Conservation (phyloP, 2,113 vertebrate species). For the Pao palembangensis region DNA sequence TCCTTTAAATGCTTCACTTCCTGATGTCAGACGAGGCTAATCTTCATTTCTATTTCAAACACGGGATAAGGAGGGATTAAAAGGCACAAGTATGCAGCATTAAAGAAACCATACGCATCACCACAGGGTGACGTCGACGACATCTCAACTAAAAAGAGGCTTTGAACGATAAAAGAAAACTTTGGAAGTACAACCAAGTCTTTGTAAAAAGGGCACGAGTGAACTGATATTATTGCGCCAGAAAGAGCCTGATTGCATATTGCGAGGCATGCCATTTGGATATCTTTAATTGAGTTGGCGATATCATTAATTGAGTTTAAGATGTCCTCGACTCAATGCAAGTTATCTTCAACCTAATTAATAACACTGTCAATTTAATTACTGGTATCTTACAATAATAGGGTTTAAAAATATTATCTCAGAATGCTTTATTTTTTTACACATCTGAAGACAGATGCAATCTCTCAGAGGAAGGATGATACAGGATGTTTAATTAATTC, state of each 20-base stretch:
- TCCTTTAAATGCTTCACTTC: constrained; percentile 34
- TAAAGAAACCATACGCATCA: constrained; percentile 54
- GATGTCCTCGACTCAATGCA: constrained; percentile 78
- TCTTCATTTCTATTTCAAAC: constrained; percentile 62
- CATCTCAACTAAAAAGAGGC: constrained; percentile 43
- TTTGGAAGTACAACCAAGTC: constrained; percentile 64
- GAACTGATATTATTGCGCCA: constrained; percentile 66
- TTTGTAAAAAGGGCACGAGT: constrained; percentile 62
- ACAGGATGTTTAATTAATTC: constrained; percentile 76
- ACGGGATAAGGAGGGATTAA: constrained; percentile 65
- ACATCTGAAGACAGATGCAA: constrained; percentile 78
- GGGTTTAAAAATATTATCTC: constrained; percentile 75
- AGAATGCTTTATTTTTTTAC: constrained; percentile 73
- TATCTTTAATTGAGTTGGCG: constrained; percentile 79
- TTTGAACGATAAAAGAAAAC: constrained; percentile 71
- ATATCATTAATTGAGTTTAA: constrained; percentile 83
- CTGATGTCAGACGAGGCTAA: constrained; percentile 45
- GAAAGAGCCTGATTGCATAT: constrained; percentile 67
- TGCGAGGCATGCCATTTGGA: constrained; percentile 74
- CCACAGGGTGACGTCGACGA: constrained; percentile 51
- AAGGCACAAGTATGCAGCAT: constrained; percentile 58
- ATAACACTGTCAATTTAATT: constrained; percentile 81
- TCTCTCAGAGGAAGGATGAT: constrained; percentile 63
- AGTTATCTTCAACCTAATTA: constrained; percentile 82
- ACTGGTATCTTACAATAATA: constrained; percentile 78